These are phyloP conservation scores for Heliocidaris erythrogramma DNA, from an alignment of 35 echinoderm and acorn worm species.

Conservation along the genomic window DNA sequence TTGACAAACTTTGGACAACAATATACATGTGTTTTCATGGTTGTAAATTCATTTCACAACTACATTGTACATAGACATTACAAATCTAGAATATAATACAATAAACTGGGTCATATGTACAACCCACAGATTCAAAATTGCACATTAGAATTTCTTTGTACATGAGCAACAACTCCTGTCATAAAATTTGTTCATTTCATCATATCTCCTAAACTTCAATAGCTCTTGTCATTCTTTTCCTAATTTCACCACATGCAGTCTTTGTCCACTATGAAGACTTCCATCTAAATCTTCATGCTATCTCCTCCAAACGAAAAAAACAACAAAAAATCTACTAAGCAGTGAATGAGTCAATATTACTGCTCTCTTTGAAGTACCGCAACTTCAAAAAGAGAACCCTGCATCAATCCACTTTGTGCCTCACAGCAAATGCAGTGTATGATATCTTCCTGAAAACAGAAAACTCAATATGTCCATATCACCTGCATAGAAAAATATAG, in stretches of 20 bases:
- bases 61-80: neutral
- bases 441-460: neutral
- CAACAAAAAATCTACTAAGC: neutral
- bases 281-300: neutral
- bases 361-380: neutral
- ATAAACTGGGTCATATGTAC: neutral
- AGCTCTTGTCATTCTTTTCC: neutral
- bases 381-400: neutral
- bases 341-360: neutral
- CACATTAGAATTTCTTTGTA: neutral
- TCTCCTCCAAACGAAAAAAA: neutral
- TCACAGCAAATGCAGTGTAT: neutral
- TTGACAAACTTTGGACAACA: conserved; percentile 11
- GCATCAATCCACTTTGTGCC: neutral
- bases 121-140: neutral
- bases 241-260: neutral
- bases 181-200: neutral
- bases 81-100: neutral
- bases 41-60: neutral
- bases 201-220: neutral
- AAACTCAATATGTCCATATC: neutral
- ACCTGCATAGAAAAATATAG: neutral
- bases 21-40: neutral
- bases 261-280: neutral
- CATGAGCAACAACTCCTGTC: neutral